Evolutionary conservation across 2,888 invertebrate species (phyloP).

Genomic region (Euproctis similis): DNA sequence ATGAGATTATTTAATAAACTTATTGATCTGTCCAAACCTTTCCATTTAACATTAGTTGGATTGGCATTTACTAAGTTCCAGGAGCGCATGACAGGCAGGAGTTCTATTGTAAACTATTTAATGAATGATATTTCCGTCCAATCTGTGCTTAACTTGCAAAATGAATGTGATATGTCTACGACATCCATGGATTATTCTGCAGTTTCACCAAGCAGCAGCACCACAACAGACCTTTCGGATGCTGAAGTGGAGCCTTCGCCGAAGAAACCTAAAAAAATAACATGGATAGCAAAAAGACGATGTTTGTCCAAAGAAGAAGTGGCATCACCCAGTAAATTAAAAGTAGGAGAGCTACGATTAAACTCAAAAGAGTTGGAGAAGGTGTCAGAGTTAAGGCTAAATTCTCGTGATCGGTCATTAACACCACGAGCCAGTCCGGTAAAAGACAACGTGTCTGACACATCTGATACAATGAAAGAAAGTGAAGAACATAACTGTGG

Average conservation of each 20-base stretch:
- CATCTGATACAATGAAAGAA: constrained; percentile 59
- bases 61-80: constrained; percentile 88
- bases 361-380: constrained; percentile 79
- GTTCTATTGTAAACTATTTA: constrained; percentile 84
- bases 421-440: constrained; percentile 67
- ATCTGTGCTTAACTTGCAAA: constrained; percentile 81
- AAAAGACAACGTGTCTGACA: constrained; percentile 57
- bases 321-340: constrained; percentile 81
- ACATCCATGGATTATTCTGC: constrained; percentile 68
- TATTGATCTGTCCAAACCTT: constrained; percentile 82
- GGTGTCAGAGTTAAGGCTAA: constrained; percentile 63
- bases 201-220: constrained; percentile 65
- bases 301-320: constrained; percentile 70
- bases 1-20: constrained; percentile 86
- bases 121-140: constrained; percentile 87
- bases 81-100: constrained; percentile 80
- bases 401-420: constrained; percentile 60
- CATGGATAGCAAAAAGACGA: constrained; percentile 67
- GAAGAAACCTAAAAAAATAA: constrained; percentile 79
- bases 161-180: constrained; percentile 66
- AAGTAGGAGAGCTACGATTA: constrained; percentile 79
- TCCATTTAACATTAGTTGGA: constrained; percentile 87
- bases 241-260: constrained; percentile 84
- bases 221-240: constrained; percentile 78
- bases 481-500: constrained; percentile 55